A percentile compares a stretch with the other conserved stretches of the same genome.
Evolutionary conservation across 2,797 vertebrate species (phyloP).

Genomic region (Odontamblyopus lacepedii): DNA sequence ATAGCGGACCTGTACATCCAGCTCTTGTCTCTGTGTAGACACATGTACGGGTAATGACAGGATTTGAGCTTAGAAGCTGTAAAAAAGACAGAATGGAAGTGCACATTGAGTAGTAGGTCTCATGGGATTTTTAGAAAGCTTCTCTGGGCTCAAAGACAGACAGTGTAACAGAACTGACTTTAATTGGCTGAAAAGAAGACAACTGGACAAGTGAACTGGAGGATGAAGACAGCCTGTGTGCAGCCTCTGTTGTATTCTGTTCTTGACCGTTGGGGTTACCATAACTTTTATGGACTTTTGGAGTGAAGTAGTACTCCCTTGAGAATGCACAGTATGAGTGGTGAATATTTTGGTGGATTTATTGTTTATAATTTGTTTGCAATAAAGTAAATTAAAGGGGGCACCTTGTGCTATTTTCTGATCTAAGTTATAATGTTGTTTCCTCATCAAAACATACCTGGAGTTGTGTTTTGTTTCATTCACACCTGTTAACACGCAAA

Average conservation of each 20-base stretch:
- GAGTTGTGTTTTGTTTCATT: too few species aligned
- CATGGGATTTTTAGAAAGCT: constrained; percentile 40
- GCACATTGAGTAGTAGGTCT: constrained; percentile 24
- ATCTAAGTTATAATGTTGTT: too few species aligned
- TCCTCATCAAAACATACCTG: too few species aligned
- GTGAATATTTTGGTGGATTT: background rate
- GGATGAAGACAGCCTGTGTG: constrained; percentile 32
- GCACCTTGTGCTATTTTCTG: too few species aligned
- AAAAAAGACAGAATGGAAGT: constrained; percentile 40
- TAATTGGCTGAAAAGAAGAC: constrained; percentile 64
- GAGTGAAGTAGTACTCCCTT: background rate
- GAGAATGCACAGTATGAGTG: background rate
- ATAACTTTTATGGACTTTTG: constrained; percentile 6
- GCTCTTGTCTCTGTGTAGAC: constrained; percentile 13
- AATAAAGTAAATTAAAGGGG: background rate
- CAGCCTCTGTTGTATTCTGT: constrained; percentile 17
- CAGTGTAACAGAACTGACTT: constrained; percentile 41
- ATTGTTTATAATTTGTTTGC: background rate
- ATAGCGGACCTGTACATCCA: background rate
- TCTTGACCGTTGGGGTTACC: background rate
- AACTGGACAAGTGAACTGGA: constrained; percentile 39
- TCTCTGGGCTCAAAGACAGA: constrained; percentile 55
- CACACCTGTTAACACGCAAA: too few species aligned
- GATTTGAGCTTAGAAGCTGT: constrained; percentile 32
- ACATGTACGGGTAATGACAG: constrained; percentile 30